Evolutionary conservation across 2,888 invertebrate genomes (phyloP), one percentile per base, ranked within the genome.

Genomic region (Automeris io): DNA sequence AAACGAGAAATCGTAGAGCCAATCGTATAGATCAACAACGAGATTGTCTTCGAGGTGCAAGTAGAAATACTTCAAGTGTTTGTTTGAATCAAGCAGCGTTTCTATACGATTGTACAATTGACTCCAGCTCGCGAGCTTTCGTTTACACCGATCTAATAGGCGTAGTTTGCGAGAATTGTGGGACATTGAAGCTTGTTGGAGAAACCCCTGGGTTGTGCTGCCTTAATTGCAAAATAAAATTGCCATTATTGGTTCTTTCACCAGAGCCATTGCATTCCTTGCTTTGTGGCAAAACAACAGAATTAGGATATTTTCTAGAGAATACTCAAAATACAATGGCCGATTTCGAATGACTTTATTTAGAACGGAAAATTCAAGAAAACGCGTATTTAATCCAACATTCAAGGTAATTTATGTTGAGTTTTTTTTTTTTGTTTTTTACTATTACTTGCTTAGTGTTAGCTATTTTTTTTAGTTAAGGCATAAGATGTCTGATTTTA

Each of bases 291-390:
- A 36, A 40, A 40, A 40, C 40, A 45, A n/a, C n/a, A n/a, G n/a
- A n/a, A n/a, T n/a, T n/a, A n/a, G n/a, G n/a, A n/a, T n/a, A n/a
- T n/a, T n/a, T 42, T 25, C 37, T 37, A 54, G 44, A 46, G 35
- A 51, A 47, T 45, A 47, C 42, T 46, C 46, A 51, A 47, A 41
- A 45, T 46, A 45, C 44, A 45, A 49, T 32, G 41, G 38, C 3
- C 50, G 46, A 40, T 54, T 52, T 26, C 51, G 47, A 45, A 53
- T 54, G 44, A 46, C 45, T 7, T 54, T 41, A 47, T 51, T 54
- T 48, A 52, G 50, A 18, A 49, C 43, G 35, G 39, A 51, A 9
- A 45, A 49, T 46, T 4, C n/a, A 4, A 8, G 8, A 25, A 8
- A 25, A 8, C 8, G 3, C n/a, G 25, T 5, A 25, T 25, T 25